These are phyloP conservation scores for Ectemnius lituratus DNA, from an alignment of 2,888 invertebrate species.

Conservation along the genomic window DNA sequence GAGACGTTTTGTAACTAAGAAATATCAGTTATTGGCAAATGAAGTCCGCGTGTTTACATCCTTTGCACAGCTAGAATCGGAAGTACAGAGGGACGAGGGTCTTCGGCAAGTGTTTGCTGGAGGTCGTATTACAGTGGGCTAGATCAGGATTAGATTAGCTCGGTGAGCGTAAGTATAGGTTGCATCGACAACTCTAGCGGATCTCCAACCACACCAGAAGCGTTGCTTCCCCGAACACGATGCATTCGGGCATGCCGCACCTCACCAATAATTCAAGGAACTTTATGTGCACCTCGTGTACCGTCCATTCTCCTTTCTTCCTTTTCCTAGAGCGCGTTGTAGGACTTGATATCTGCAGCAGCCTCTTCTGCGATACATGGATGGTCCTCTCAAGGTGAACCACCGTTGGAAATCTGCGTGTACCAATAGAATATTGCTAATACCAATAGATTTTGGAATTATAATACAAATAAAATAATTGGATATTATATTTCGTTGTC, in stretches of 20 bases:
- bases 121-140: conserved; percentile 62
- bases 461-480: too few species aligned
- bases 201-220: conserved; percentile 63
- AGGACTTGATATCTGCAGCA: neutral
- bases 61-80: conserved; percentile 37
- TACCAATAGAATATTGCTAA: too few species aligned
- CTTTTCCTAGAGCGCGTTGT: conserved; percentile 7
- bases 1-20: too few species aligned
- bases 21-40: too few species aligned
- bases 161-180: conserved; percentile 72
- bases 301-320: conserved; percentile 51
- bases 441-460: too few species aligned
- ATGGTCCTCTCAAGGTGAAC: conserved; percentile 49
- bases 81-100: conserved; percentile 44
- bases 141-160: conserved; percentile 67
- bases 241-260: conserved; percentile 54
- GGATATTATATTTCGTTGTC: too few species aligned
- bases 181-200: conserved; percentile 61
- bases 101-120: conserved; percentile 52
- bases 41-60: too few species aligned
- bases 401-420: conserved; percentile 49
- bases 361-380: conserved; percentile 11
- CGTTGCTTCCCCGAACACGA: conserved; percentile 68
- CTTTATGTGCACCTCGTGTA: conserved; percentile 66
- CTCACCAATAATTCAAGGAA: conserved; percentile 68